A percentile compares a stretch with the other conserved stretches of the same genome.
Evolutionary conservation across 2,888 invertebrate species (phyloP).

Genomic region (Sclerodermus sp.): DNA sequence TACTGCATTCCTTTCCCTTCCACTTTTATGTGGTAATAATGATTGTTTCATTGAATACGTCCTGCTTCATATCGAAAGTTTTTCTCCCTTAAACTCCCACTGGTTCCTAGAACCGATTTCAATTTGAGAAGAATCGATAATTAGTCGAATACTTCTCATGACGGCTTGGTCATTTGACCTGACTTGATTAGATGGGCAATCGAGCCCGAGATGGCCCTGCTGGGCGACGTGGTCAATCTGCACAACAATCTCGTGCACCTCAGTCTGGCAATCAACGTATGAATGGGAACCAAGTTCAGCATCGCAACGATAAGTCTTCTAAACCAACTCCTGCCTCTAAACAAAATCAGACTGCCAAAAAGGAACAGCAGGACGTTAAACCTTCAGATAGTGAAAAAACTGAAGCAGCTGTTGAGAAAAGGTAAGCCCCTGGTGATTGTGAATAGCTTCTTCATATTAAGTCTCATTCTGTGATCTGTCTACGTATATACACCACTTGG

Average conservation of each 20-base stretch:
- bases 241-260: constrained; percentile 54
- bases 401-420: constrained; percentile 54
- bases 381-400: constrained; percentile 56
- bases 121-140: constrained; percentile 41
- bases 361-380: constrained; percentile 57
- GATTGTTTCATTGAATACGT: constrained; percentile 27
- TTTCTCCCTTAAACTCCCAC: constrained; percentile 29
- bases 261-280: constrained; percentile 57
- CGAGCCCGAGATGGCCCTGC: constrained; percentile 56
- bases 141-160: constrained; percentile 45
- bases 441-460: constrained; percentile 47
- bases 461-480: constrained; percentile 33
- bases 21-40: constrained; percentile 26
- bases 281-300: constrained; percentile 57
- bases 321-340: constrained; percentile 57
- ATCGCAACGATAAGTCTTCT: constrained; percentile 59
- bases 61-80: constrained; percentile 33
- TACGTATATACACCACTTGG: constrained; percentile 27
- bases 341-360: constrained; percentile 56
- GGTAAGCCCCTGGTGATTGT: constrained; percentile 54
- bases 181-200: constrained; percentile 56
- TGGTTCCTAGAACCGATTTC: constrained; percentile 34
- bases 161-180: constrained; percentile 54
- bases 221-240: constrained; percentile 56
- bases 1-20: constrained; percentile 25